Percentiles rank a stretch among this genome's conserved stretches.
phyloP scores from a whole-genome alignment of 2,113 vertebrate species.

The Psephotus haematonotus region DNA sequence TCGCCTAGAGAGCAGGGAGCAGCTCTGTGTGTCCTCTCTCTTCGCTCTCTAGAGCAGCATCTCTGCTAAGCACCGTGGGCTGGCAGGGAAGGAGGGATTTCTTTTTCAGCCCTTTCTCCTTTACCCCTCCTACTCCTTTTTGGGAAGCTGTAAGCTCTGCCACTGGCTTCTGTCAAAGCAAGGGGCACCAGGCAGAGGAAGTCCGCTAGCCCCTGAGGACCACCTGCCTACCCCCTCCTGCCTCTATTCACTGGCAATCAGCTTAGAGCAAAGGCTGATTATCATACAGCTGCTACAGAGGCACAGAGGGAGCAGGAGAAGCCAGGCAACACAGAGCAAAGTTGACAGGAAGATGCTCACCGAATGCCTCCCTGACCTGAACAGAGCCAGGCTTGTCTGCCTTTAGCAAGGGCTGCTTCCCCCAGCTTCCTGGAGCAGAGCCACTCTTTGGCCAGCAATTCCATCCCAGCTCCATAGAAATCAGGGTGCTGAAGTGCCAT shows the following conservation, averaged over 20 bases:
- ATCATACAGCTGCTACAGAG: constrained; percentile 82
- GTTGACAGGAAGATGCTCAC: background rate
- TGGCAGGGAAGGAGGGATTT: constrained; percentile 23
- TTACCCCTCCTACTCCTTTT: constrained; percentile 22
- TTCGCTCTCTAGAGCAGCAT: constrained; percentile 4
- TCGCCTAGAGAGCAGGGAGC: background rate
- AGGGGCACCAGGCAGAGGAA: background rate
- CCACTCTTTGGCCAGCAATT: background rate
- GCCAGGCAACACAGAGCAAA: background rate
- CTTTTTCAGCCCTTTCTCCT: background rate
- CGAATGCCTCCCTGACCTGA: background rate
- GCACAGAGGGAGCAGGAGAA: background rate
- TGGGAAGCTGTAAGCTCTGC: background rate
- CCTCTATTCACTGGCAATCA: constrained; percentile 32
- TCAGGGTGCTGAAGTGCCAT: background rate
- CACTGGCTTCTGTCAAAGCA: background rate
- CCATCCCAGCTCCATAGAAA: background rate
- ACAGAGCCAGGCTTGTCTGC: background rate
- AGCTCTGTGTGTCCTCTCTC: background rate
- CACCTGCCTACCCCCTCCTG: constrained; percentile 49
- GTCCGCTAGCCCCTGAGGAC: constrained; percentile 20
- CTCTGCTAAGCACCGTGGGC: background rate
- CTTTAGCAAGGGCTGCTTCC: background rate
- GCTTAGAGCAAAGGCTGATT: constrained; percentile 72
- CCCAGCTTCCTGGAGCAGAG: background rate